A percentile compares a stretch with the other conserved stretches of the same genome.
These are phyloP conservation scores for Oreochromis spilurus DNA, from an alignment of 2,113 vertebrate genomes.

Conservation along the genomic window DNA sequence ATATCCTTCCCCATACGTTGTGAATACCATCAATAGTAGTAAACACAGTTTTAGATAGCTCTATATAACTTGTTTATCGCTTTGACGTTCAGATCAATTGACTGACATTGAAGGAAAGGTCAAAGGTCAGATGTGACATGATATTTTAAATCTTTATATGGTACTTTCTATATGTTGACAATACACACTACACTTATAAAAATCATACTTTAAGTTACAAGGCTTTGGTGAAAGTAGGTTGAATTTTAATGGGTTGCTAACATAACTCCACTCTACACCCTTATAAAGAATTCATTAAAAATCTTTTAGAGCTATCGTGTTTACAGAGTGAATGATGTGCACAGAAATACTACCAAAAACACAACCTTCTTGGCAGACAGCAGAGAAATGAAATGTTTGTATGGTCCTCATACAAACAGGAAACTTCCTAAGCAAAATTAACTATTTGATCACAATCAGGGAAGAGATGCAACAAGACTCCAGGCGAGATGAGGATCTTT, in stretches of 20 bases:
- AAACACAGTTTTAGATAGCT: fast-evolving
- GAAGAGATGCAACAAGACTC: background rate
- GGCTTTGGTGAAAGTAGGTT: background rate
- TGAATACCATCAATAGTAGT: background rate
- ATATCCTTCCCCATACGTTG: background rate
- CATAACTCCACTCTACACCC: background rate
- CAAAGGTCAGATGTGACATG: background rate
- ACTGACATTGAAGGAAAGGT: background rate
- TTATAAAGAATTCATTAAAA: background rate
- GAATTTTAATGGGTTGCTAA: background rate
- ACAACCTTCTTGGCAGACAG: background rate
- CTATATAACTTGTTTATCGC: background rate
- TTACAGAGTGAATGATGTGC: background rate
- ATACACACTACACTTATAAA: background rate
- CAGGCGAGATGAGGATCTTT: background rate
- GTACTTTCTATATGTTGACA: background rate
- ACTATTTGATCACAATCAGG: fast-evolving
- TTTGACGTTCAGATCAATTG: background rate
- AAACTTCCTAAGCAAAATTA: too few relatives aligned
- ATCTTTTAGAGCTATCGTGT: background rate
- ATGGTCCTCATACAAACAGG: background rate
- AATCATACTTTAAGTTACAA: background rate
- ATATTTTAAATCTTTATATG: background rate
- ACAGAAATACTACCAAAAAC: background rate
- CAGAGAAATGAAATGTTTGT: background rate